Evolutionary conservation across 53 echinoderm and acorn worm genomes (phyloP), one percentile per base, ranked within the genome.

Genomic region (Pentamera pediparva): DNA sequence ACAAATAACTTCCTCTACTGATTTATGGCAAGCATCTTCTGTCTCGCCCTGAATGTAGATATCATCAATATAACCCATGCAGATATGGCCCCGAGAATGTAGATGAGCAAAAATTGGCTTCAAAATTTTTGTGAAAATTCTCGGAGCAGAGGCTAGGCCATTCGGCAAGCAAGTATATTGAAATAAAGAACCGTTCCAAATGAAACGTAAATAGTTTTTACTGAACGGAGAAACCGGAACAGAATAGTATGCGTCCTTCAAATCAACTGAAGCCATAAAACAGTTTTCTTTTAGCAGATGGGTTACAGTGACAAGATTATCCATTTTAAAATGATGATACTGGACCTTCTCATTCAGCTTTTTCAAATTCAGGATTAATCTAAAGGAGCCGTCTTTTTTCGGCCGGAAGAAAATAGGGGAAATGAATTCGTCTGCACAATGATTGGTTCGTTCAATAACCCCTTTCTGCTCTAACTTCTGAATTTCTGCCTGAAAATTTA

Each of bases 261-360:
- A 67, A 40, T 67, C 69, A 17, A 39, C 45, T 19, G 69, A 69
- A 43, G 43, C 48, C 70, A 69, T 69, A 30, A 47, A 28, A 27
- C 70, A 69, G 2, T 69, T 15, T 27, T 45, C 30, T 10, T 47
- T 49, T 31, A 45, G 43, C 27, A 45, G 17, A 9, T 12, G 3
- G 47, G 47, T 25, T 26, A 25, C 69, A 2, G 39, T 25, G 2
- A n/a, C 21, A 21, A 69, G 43, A 67, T 40, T 40, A 22, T 67
- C 47, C 41, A 67, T 67, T 67, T 67, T 67, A 27, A 67, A 67
- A 39, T 67, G 67, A 24, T 67, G 43, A 67, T 67, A 67, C 41
- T 67, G 39, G 5, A 67, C 41, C 26, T 24, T 67, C 31, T 67
- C 39, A 39, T 67, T 67, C 20, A 67, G 43, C 39, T 67, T 39